phyloP scores from a whole-genome alignment of 2,888 invertebrate species.

The Ennomos erosarius region DNA sequence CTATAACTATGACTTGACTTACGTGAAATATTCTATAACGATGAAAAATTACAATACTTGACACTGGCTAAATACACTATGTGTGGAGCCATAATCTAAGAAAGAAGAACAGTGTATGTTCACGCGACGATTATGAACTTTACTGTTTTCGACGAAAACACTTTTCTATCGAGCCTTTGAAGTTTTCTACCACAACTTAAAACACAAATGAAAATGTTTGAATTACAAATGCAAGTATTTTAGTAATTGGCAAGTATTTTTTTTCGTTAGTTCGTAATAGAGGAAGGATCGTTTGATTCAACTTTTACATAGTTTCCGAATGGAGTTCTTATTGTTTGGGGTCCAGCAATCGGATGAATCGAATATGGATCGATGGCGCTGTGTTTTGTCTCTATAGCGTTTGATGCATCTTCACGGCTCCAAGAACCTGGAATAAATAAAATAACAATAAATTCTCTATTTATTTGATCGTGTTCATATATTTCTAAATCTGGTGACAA shows the following conservation, averaged over 20 bases:
- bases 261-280: conserved; percentile 16
- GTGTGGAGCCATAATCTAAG: too few relatives aligned
- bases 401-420: conserved; percentile 62
- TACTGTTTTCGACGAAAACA: too few relatives aligned
- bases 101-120: too few relatives aligned
- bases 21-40: too few relatives aligned
- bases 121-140: too few relatives aligned
- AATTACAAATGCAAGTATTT: too few relatives aligned
- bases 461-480: not conserved
- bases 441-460: not conserved
- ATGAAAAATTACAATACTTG: too few relatives aligned
- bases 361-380: conserved; percentile 59
- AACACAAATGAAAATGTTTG: too few relatives aligned
- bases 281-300: conserved; percentile 34
- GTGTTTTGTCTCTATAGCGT: conserved; percentile 45
- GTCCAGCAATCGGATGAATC: conserved; percentile 52
- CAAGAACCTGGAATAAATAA: conserved; percentile 60
- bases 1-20: too few relatives aligned
- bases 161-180: too few relatives aligned
- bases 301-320: conserved; percentile 69
- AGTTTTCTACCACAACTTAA: not conserved
- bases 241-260: not conserved
- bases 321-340: conserved; percentile 74
- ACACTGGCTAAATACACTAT: too few relatives aligned
- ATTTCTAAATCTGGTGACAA: too few relatives aligned